Conservation (phyloP, 2,797 vertebrate species). For the Antennarius maculatus region DNA sequence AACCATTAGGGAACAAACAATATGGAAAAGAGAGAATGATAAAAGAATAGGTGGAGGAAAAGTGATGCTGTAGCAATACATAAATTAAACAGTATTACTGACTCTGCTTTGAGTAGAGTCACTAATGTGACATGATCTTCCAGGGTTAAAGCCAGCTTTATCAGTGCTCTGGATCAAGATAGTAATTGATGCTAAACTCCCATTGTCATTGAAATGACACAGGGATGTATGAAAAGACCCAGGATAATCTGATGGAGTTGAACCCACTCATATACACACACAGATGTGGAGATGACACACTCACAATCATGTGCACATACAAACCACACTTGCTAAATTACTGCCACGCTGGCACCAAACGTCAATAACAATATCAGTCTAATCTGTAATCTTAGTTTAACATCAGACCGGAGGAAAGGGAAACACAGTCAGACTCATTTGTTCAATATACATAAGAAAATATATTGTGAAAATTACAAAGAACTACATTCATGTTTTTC, state of each 20-base stretch:
- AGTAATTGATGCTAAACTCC: conserved; percentile 63
- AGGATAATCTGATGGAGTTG: conserved; percentile 41
- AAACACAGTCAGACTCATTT: background rate
- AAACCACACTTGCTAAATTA: background rate
- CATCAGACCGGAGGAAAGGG: background rate
- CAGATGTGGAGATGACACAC: background rate
- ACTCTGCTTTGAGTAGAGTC: conserved; percentile 4
- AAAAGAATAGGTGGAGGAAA: background rate
- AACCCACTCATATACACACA: conserved; percentile 12
- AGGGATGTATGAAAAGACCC: conserved; percentile 45
- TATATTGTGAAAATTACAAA: too few relatives aligned
- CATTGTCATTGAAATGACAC: conserved; percentile 69
- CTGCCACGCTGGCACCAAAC: background rate
- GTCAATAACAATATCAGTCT: background rate
- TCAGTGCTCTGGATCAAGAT: conserved; percentile 35
- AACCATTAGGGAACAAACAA: conserved; percentile 12
- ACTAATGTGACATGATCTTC: conserved; percentile 27
- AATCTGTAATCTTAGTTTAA: background rate
- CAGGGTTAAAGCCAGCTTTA: conserved; percentile 39
- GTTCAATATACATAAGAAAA: too few relatives aligned
- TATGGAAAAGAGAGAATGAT: background rate
- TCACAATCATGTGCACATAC: background rate
- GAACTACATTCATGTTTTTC: too few relatives aligned
- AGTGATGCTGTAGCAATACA: background rate
- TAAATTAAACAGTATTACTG: background rate